These are phyloP conservation scores for Xyrauchen texanus DNA, from an alignment of 2,113 vertebrate genomes.

Conservation along the genomic window DNA sequence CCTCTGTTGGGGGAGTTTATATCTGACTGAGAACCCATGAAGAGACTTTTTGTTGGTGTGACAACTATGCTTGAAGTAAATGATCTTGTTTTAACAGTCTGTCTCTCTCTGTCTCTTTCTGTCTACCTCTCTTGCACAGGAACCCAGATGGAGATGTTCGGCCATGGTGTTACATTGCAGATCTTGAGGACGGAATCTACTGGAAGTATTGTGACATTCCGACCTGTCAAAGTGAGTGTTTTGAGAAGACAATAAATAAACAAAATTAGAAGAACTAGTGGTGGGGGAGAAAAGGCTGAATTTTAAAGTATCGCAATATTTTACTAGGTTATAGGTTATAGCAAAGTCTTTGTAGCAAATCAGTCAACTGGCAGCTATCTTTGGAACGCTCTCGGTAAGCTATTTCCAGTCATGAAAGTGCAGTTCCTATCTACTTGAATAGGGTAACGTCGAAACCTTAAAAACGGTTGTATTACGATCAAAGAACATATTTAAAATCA, in stretches of 20 bases:
- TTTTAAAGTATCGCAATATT: no score
- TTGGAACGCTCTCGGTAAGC: no score
- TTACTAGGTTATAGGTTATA: no score
- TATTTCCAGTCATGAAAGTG: no score
- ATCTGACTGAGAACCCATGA: conserved; percentile 16
- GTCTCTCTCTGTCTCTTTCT: conserved; percentile 30
- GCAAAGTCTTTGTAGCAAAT: no score
- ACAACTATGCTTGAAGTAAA: conserved; percentile 4
- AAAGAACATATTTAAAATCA: no score
- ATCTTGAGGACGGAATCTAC: conserved; percentile 91
- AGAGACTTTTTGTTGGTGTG: conserved; percentile 24
- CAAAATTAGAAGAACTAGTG: background rate
- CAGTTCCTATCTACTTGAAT: no score
- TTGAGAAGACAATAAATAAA: no score
- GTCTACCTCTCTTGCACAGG: conserved; percentile 65
- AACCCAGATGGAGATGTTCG: conserved; percentile 95
- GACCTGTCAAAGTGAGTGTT: conserved; percentile 88
- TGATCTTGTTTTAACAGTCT: conserved; percentile 31
- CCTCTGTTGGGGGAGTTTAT: conserved; percentile 12
- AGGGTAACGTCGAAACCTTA: no score
- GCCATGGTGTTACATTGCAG: conserved; percentile 94
- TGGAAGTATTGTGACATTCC: conserved; percentile 97
- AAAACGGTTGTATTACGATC: no score
- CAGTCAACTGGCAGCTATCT: no score
- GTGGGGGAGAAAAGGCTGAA: no score